Conservation (phyloP, 2,113 vertebrate genomes). For the Todiramphus chloris region DNA sequence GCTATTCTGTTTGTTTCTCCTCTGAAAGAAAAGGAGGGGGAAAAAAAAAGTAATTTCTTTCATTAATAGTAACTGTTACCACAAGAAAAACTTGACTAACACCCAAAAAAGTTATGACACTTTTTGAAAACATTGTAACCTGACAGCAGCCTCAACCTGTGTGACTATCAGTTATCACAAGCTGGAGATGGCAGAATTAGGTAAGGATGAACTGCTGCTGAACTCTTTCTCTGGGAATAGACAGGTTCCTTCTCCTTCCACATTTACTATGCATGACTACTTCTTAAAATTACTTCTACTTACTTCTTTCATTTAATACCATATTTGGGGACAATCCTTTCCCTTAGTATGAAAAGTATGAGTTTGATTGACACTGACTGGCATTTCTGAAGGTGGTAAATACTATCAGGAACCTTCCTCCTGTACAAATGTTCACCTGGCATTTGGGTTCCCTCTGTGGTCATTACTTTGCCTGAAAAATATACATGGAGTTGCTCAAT, state of each 20-base stretch:
- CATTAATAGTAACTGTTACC: background rate
- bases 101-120: background rate
- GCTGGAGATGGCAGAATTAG: background rate
- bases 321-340: background rate
- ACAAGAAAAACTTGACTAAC: background rate
- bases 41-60: background rate
- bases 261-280: background rate
- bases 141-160: background rate
- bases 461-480: background rate
- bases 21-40: background rate
- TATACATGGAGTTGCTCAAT: background rate
- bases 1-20: background rate
- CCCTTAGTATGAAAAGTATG: background rate
- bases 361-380: background rate
- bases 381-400: conserved; percentile 5
- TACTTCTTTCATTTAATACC: background rate
- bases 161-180: background rate
- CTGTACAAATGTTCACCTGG: background rate
- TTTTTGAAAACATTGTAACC: background rate
- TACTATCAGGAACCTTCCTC: background rate
- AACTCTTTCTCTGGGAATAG: background rate
- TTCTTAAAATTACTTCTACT: background rate
- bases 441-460: background rate
- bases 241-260: background rate
- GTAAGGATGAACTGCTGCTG: background rate